Conservation (phyloP, 2,797 vertebrate species). For the Glossophaga mutica region DNA sequence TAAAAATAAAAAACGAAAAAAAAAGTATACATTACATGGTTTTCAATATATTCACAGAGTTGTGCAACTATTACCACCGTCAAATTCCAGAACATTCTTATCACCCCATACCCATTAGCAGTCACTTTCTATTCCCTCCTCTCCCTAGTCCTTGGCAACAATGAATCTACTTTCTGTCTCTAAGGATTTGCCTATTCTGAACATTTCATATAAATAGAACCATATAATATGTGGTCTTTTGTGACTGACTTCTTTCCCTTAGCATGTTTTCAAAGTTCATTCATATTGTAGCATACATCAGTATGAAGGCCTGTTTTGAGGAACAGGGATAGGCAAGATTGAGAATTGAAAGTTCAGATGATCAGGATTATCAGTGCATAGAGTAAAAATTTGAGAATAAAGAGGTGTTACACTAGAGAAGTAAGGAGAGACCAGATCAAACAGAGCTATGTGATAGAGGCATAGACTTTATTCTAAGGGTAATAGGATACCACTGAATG, state of each 20-base stretch:
- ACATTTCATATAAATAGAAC: neutral
- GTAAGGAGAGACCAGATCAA: neutral
- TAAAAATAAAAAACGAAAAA: too few species aligned
- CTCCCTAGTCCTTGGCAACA: neutral
- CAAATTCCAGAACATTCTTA: conserved; percentile 5
- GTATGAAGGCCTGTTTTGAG: neutral
- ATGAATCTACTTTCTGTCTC: neutral
- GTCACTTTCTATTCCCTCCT: neutral
- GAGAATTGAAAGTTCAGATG: neutral
- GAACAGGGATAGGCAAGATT: neutral
- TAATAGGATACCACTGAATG: neutral
- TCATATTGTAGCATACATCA: neutral
- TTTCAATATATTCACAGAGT: neutral
- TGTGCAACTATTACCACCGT: neutral
- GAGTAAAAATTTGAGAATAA: conserved; percentile 1
- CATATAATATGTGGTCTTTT: neutral
- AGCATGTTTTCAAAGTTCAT: conserved; percentile 1
- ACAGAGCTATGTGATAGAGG: neutral
- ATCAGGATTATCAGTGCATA: neutral
- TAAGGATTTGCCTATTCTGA: neutral
- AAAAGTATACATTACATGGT: neutral
- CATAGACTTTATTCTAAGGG: neutral
- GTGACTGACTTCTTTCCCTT: neutral
- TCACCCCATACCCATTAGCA: neutral
- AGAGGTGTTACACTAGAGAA: neutral